These are phyloP conservation scores for Drosophila guanche DNA, from an alignment of 1,140 invertebrate species.

Conservation along the genomic window DNA sequence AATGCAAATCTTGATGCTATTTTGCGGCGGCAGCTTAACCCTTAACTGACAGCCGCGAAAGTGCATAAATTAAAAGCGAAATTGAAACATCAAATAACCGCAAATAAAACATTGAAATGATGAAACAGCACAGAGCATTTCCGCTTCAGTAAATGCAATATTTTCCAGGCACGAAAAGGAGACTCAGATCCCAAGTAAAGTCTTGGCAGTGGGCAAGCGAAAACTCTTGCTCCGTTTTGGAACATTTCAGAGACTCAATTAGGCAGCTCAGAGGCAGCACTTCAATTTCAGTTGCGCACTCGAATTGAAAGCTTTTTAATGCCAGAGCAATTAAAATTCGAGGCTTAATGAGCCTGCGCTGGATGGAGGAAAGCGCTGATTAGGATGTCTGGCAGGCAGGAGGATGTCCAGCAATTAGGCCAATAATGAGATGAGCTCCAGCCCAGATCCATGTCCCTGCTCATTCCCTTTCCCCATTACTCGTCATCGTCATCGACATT, in stretches of 20 bases:
- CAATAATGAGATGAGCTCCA: constrained; percentile 12
- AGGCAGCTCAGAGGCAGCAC: constrained; percentile 14
- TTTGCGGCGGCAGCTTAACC: constrained; percentile 28
- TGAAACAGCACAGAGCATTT: too few species aligned
- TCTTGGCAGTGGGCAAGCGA: too few species aligned
- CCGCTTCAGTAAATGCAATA: too few species aligned
- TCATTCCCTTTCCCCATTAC: constrained; percentile 8
- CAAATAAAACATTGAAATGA: too few species aligned
- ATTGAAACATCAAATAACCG: too few species aligned
- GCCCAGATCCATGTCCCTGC: constrained; percentile 1
- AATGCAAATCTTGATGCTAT: constrained; percentile 43
- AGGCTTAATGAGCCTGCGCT: constrained; percentile 29
- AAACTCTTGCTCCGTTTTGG: too few species aligned
- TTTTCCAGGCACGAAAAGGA: too few species aligned
- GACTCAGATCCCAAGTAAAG: too few species aligned
- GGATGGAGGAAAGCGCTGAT: constrained; percentile 11
- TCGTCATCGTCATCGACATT: constrained; percentile 13
- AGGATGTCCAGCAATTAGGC: constrained; percentile 45
- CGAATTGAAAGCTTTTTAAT: constrained; percentile 11
- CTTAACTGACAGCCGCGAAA: background rate
- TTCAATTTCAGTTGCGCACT: constrained; percentile 35
- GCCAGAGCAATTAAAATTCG: constrained; percentile 10
- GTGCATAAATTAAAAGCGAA: too few species aligned
- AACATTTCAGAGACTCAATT: too few species aligned
- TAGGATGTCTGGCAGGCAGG: too few species aligned